phyloP scores from a whole-genome alignment of 2,113 vertebrate species.

The Phylloscopus trochilus region DNA sequence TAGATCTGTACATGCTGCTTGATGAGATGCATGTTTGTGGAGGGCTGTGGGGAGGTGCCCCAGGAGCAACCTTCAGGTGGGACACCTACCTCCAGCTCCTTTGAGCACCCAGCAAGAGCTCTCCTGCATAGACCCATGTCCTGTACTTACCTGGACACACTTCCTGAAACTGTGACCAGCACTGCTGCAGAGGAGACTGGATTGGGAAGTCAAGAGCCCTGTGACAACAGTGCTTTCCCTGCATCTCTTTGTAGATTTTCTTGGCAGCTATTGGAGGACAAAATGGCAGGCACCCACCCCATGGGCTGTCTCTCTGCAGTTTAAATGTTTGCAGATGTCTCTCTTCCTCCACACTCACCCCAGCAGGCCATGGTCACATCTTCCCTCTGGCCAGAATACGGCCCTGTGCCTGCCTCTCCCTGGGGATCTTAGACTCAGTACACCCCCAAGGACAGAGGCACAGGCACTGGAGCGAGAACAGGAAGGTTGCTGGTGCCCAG shows the following conservation, averaged over 20 bases:
- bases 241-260: not conserved
- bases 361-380: not conserved
- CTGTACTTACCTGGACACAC: not conserved
- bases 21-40: fast-evolving
- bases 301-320: not conserved
- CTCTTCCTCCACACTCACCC: not conserved
- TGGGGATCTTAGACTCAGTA: not conserved
- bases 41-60: not conserved
- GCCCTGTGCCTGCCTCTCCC: fast-evolving
- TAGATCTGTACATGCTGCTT: fast-evolving
- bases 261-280: not conserved
- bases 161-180: not conserved
- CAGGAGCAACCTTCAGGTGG: not conserved
- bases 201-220: not conserved
- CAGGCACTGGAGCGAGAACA: not conserved
- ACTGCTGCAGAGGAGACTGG: not conserved
- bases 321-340: not conserved
- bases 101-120: not conserved
- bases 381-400: not conserved
- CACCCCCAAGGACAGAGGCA: fast-evolving
- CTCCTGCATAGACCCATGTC: not conserved
- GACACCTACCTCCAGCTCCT: not conserved
- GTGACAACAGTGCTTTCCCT: not conserved
- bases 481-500: not conserved
- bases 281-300: not conserved